These are phyloP conservation scores for Taxidea taxus DNA, from an alignment of 2,113 vertebrate species.

Conservation along the genomic window DNA sequence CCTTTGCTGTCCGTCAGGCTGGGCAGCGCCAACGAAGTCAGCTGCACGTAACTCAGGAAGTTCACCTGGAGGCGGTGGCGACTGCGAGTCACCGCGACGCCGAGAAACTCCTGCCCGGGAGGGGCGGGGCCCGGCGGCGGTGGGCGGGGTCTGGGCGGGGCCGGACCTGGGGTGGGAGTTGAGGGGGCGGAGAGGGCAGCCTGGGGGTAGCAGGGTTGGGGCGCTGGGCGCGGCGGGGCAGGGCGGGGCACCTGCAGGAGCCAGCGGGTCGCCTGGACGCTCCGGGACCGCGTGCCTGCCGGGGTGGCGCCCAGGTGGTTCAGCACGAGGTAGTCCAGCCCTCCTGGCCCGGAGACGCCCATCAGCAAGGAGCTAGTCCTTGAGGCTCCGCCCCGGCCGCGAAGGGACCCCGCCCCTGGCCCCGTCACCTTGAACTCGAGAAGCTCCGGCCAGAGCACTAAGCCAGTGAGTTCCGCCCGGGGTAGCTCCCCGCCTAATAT, in stretches of 20 bases:
- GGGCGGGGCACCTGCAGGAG: constrained; percentile 86
- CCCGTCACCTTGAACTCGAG: neutral
- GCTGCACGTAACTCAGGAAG: constrained; percentile 90
- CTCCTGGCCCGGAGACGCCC: constrained; percentile 74
- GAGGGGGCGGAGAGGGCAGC: neutral
- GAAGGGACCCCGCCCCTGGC: neutral
- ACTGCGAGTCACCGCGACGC: neutral
- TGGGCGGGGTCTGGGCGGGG: neutral
- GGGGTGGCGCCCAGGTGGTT: constrained; percentile 87
- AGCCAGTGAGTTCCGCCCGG: neutral
- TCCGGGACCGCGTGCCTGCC: constrained; percentile 85
- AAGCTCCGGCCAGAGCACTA: neutral
- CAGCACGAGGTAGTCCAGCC: constrained; percentile 89
- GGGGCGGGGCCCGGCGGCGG: neutral
- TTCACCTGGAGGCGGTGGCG: constrained; percentile 85
- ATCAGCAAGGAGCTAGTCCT: neutral
- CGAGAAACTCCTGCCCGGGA: neutral
- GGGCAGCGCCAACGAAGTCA: constrained; percentile 85
- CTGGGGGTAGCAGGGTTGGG: neutral
- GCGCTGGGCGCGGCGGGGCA: rapidly evolving
- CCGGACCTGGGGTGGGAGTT: neutral
- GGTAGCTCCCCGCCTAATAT: neutral
- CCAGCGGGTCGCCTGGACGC: constrained; percentile 84
- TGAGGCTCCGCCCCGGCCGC: neutral
- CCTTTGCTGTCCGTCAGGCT: constrained; percentile 86